Conservation (phyloP, 2,888 invertebrate species). For the Agonopterix subpropinquella region DNA sequence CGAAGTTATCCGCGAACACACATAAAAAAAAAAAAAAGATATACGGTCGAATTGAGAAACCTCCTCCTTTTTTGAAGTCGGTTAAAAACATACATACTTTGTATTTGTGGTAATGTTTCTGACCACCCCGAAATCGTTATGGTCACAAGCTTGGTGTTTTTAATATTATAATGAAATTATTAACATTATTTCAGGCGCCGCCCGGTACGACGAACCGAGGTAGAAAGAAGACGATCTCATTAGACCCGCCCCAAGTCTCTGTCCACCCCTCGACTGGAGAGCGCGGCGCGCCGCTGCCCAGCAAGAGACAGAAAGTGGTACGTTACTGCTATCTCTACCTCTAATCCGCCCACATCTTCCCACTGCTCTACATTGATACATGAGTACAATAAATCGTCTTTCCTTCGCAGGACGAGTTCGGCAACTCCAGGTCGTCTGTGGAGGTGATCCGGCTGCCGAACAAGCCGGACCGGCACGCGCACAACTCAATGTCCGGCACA, state of each 20-base stretch:
- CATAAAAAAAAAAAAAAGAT: no score
- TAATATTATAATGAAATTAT: neutral
- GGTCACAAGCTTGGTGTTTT: no score
- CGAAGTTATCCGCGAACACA: no score
- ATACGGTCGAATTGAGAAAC: no score
- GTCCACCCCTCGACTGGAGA: conserved; percentile 55
- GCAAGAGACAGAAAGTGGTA: conserved; percentile 65
- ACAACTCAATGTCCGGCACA: conserved; percentile 68
- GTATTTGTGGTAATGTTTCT: no score
- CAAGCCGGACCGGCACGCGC: conserved; percentile 60
- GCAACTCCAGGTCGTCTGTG: conserved; percentile 79
- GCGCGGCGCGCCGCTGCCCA: conserved; percentile 41
- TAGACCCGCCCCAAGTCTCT: conserved; percentile 81
- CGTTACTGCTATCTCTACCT: conserved; percentile 11
- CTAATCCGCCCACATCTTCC: no score
- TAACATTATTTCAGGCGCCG: conserved; percentile 67
- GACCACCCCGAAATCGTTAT: no score
- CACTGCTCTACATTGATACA: no score
- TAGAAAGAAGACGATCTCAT: conserved; percentile 90
- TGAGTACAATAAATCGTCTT: no score
- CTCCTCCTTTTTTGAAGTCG: no score
- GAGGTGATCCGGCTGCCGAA: conserved; percentile 89
- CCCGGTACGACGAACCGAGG: conserved; percentile 90
- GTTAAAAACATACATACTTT: no score
- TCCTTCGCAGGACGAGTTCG: conserved; percentile 56